Evolutionary conservation across 2,113 vertebrate genomes (phyloP).

Genomic region (Alligator mississippiensis): DNA sequence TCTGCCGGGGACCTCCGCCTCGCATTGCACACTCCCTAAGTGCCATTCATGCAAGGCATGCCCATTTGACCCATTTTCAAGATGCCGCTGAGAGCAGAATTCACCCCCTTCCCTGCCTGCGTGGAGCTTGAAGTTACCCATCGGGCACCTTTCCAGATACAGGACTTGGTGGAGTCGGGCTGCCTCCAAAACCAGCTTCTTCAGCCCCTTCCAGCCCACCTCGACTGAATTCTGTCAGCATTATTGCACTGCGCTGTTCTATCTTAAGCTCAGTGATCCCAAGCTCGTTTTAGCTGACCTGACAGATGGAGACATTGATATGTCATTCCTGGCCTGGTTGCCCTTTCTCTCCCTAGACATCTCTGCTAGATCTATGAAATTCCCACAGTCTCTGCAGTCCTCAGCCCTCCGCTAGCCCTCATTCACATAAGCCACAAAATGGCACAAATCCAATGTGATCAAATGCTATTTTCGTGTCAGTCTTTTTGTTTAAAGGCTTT

Average conservation of each 20-base stretch:
- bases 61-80: too few relatives aligned
- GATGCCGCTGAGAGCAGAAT: neutral
- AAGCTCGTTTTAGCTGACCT: constrained; percentile 28
- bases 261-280: neutral
- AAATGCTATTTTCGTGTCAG: constrained; percentile 35
- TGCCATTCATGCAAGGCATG: neutral
- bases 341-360: neutral
- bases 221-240: neutral
- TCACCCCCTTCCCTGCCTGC: neutral
- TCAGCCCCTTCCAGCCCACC: neutral
- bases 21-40: neutral
- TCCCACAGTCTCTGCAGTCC: neutral
- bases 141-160: neutral
- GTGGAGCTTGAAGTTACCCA: neutral
- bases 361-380: neutral
- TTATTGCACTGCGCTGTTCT: neutral
- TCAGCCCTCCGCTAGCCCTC: neutral
- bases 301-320: neutral
- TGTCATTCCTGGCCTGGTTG: neutral
- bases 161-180: neutral
- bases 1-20: neutral
- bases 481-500: constrained; percentile 47
- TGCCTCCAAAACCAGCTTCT: neutral
- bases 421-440: constrained; percentile 43
- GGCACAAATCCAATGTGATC: constrained; percentile 54